These are phyloP conservation scores for Lerema accius DNA, from an alignment of 1,140 invertebrate genomes.

Conservation along the genomic window DNA sequence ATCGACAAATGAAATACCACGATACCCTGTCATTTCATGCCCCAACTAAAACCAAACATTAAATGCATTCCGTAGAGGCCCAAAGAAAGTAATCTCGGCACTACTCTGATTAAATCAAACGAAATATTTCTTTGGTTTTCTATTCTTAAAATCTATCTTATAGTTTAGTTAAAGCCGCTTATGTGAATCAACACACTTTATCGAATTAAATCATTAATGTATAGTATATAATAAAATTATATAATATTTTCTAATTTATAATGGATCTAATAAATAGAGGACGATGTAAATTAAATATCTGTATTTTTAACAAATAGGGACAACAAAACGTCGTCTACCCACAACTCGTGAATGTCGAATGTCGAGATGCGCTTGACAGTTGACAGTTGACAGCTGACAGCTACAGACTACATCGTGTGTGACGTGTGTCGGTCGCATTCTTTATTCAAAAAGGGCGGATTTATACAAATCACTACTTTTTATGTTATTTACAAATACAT, in stretches of 20 bases:
- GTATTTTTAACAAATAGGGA: conserved; percentile 18
- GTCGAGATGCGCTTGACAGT: conserved; percentile 19
- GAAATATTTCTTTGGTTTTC: conserved; percentile 39
- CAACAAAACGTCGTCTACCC: conserved; percentile 8
- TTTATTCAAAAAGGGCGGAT: conserved; percentile 55
- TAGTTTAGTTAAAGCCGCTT: conserved; percentile 76
- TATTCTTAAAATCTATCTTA: conserved; percentile 72
- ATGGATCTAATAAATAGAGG: conserved; percentile 24
- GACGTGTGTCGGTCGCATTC: conserved; percentile 11
- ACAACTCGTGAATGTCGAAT: conserved; percentile 9
- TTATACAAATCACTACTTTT: conserved; percentile 67
- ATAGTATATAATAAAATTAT: conserved; percentile 32
- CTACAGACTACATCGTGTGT: conserved; percentile 9
- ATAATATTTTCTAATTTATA: conserved; percentile 25
- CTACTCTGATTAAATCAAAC: conserved; percentile 52
- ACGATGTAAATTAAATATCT: conserved; percentile 19
- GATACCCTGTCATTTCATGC: conserved; percentile 76
- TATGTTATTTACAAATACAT: conserved; percentile 70
- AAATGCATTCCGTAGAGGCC: conserved; percentile 57
- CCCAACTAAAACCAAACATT: conserved; percentile 47
- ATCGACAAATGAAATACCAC: conserved; percentile 47
- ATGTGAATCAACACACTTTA: conserved; percentile 65
- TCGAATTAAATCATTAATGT: conserved; percentile 28
- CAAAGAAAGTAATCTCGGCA: conserved; percentile 45
- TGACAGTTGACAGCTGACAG: no score